Conservation (phyloP, 2,888 invertebrate genomes). For the Andrena camellia region DNA sequence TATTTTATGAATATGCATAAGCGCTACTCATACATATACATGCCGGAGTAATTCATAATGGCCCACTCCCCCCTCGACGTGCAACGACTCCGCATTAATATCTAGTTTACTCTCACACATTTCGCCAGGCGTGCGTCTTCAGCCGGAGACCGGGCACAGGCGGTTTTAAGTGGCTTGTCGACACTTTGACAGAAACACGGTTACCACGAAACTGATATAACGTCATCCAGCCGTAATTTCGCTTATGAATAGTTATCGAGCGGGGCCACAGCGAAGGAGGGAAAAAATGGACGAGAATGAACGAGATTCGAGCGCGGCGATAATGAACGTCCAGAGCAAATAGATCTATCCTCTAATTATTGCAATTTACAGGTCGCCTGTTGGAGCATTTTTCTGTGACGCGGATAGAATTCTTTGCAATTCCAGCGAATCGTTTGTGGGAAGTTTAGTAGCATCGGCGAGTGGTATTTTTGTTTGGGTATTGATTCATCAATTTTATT, state of each 20-base stretch:
- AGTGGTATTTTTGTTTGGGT: not conserved
- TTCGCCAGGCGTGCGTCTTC: constrained; percentile 35
- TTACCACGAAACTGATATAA: constrained; percentile 69
- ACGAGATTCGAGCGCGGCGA: constrained; percentile 3
- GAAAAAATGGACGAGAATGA: not conserved
- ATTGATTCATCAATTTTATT: no score
- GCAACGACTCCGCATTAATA: constrained; percentile 72
- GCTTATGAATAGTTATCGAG: constrained; percentile 70
- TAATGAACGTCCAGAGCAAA: constrained; percentile 29
- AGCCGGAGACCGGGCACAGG: constrained; percentile 26
- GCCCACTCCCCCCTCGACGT: constrained; percentile 70
- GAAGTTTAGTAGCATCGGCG: not conserved
- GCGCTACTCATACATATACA: constrained; percentile 74
- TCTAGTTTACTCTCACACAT: constrained; percentile 71
- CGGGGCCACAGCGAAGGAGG: not conserved
- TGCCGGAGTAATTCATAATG: constrained; percentile 72
- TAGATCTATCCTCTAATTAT: constrained; percentile 20
- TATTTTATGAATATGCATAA: constrained; percentile 75
- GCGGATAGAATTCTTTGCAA: not conserved
- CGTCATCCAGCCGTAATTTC: constrained; percentile 61
- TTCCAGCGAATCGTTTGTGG: not conserved
- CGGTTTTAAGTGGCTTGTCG: constrained; percentile 69
- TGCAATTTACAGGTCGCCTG: not conserved
- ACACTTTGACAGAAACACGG: constrained; percentile 73
- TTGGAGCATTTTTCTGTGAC: not conserved